A percentile compares a stretch with the other conserved stretches of the same genome.
Conservation (phyloP, 2,113 vertebrate species). For the Casuarius casuarius region DNA sequence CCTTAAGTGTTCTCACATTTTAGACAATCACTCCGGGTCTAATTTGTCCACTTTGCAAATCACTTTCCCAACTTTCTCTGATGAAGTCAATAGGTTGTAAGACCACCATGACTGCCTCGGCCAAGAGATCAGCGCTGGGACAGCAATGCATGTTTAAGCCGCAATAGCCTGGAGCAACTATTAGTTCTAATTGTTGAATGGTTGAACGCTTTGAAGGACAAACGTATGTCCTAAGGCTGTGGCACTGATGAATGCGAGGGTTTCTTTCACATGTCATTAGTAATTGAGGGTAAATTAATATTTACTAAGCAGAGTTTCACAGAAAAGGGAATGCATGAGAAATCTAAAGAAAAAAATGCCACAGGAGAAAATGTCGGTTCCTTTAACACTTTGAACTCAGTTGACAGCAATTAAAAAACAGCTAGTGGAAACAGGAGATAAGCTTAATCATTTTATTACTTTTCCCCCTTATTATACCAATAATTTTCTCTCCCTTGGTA, state of each 20-base stretch:
- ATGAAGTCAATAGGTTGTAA: conserved; percentile 49
- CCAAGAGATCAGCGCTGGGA: not conserved
- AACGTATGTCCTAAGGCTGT: conserved; percentile 68
- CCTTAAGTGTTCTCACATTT: conserved; percentile 41
- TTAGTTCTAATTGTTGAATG: conserved; percentile 84
- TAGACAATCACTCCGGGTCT: not conserved
- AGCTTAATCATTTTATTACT: conserved; percentile 14
- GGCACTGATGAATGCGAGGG: conserved; percentile 73
- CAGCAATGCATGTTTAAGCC: conserved; percentile 15
- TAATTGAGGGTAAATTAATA: conserved; percentile 79
- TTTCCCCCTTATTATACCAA: not conserved
- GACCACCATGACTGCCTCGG: conserved; percentile 58
- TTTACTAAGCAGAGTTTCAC: conserved; percentile 81
- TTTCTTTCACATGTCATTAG: conserved; percentile 83
- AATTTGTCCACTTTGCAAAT: conserved; percentile 74
- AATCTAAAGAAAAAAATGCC: not conserved
- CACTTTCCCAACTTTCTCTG: conserved; percentile 70
- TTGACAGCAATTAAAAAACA: conserved; percentile 11
- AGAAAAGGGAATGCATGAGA: conserved; percentile 49
- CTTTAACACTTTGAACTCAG: conserved; percentile 43
- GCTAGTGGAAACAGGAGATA: conserved; percentile 17
- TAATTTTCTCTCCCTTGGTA: not conserved
- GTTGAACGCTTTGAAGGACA: conserved; percentile 82
- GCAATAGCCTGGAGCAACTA: conserved; percentile 77
- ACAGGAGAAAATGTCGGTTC: conserved; percentile 23